Conservation (phyloP, 37 sponge, comb jelly and placozoan species). For the Spongilla lacustris region DNA sequence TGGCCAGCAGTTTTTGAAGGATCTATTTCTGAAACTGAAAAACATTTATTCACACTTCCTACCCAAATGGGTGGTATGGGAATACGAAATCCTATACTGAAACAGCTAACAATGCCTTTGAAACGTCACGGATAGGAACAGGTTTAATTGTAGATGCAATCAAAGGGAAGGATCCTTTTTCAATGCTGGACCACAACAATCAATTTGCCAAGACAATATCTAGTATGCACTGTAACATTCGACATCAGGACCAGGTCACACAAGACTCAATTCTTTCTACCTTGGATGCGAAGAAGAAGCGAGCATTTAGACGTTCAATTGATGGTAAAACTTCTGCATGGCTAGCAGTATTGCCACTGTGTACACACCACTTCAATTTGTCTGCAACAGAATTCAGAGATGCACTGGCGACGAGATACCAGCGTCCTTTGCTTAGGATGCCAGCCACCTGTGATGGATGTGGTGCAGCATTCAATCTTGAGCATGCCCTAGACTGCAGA, state of each 20-base stretch:
- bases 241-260: neutral
- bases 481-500: conserved; percentile 49
- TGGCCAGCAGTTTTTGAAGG: conserved; percentile 20
- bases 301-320: conserved; percentile 19
- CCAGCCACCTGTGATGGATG: conserved; percentile 48
- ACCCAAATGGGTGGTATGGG: conserved; percentile 15
- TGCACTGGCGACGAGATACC: conserved; percentile 34
- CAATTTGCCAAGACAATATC: neutral
- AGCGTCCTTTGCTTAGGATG: conserved; percentile 9
- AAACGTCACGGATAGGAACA: neutral
- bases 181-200: neutral
- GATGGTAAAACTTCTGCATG: conserved; percentile 28
- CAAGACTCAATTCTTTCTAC: neutral
- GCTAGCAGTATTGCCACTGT: conserved; percentile 27
- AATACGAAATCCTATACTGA: conserved; percentile 8
- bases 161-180: conserved; percentile 9
- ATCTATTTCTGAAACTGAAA: conserved; percentile 8
- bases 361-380: conserved; percentile 31
- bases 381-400: conserved; percentile 45
- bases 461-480: conserved; percentile 36
- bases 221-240: neutral
- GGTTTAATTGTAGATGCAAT: conserved; percentile 5
- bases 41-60: conserved; percentile 12
- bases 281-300: neutral
- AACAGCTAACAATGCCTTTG: neutral